Evolutionary conservation across 2,797 vertebrate genomes (phyloP).

Genomic region (Microctenopoma stevenorrisi): DNA sequence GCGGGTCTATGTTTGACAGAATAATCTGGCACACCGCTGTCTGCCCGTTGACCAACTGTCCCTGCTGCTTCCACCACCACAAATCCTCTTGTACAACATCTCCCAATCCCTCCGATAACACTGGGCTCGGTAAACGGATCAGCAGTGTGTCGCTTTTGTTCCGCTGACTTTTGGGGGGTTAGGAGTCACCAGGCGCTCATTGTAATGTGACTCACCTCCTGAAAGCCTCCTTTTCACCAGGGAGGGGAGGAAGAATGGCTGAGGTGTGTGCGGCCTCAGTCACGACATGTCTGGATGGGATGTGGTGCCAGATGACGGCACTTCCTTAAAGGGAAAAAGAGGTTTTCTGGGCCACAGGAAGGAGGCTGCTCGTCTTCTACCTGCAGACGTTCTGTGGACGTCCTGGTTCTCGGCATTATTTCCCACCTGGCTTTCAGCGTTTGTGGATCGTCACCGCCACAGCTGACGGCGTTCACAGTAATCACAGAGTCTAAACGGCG

Average conservation of each 20-base stretch:
- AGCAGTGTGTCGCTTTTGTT: conserved; percentile 38
- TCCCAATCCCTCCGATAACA: conserved; percentile 56
- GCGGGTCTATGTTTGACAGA: conserved; percentile 37
- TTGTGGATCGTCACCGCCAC: neutral
- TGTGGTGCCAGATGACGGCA: neutral
- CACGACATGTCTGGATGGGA: conserved; percentile 39
- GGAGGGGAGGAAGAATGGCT: conserved; percentile 25
- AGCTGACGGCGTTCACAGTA: too few relatives aligned
- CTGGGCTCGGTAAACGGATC: conserved; percentile 49
- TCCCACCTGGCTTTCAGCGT: neutral
- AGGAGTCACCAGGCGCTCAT: conserved; percentile 41
- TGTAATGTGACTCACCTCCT: conserved; percentile 31
- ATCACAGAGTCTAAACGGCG: neutral
- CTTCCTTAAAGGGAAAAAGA: neutral
- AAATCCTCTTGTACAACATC: conserved; percentile 60
- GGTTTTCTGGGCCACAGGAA: too few relatives aligned
- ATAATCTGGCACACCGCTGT: conserved; percentile 61
- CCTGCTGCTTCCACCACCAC: conserved; percentile 30
- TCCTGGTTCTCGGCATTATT: neutral
- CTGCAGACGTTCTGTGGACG: too few relatives aligned
- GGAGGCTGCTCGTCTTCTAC: too few relatives aligned
- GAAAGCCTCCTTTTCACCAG: conserved; percentile 37
- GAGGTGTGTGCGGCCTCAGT: conserved; percentile 32
- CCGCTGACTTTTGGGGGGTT: conserved; percentile 34
- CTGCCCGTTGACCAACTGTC: conserved; percentile 60